These are phyloP conservation scores for Rhinopomastus cyanomelas DNA, from an alignment of 2,113 vertebrate genomes.

Conservation along the genomic window DNA sequence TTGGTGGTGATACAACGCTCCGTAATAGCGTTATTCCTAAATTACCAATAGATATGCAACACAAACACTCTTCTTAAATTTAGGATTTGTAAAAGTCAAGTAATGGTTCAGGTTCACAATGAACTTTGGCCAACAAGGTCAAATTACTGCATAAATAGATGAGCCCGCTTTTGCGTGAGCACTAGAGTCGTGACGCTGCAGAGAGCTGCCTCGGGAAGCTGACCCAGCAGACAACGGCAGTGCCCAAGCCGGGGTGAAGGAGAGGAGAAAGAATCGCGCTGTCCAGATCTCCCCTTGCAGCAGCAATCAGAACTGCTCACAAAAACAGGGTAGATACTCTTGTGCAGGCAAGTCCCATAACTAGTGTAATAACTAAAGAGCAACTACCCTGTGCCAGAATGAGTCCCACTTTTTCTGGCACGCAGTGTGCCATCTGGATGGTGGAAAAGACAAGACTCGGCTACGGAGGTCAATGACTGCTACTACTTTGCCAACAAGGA, in stretches of 20 bases:
- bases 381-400: neutral
- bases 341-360: neutral
- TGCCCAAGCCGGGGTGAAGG: neutral
- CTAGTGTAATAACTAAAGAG: neutral
- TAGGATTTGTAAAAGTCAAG: slow-evolving; percentile 7
- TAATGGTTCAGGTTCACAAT: neutral
- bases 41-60: neutral
- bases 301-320: neutral
- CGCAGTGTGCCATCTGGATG: neutral
- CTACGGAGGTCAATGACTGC: neutral
- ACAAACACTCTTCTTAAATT: neutral
- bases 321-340: neutral
- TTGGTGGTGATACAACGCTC: neutral
- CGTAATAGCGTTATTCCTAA: neutral
- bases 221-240: neutral
- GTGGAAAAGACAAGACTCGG: neutral
- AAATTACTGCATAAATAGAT: slow-evolving; percentile 13
- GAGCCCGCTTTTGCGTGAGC: neutral
- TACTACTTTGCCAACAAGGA: neutral
- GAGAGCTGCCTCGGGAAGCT: neutral
- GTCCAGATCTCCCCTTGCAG: neutral
- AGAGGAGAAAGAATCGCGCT: neutral
- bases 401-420: neutral
- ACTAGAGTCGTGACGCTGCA: neutral
- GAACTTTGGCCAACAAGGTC: slow-evolving; percentile 33